These are phyloP conservation scores for Eospalax fontanierii DNA, from an alignment of 2,797 vertebrate species.

Conservation along the genomic window DNA sequence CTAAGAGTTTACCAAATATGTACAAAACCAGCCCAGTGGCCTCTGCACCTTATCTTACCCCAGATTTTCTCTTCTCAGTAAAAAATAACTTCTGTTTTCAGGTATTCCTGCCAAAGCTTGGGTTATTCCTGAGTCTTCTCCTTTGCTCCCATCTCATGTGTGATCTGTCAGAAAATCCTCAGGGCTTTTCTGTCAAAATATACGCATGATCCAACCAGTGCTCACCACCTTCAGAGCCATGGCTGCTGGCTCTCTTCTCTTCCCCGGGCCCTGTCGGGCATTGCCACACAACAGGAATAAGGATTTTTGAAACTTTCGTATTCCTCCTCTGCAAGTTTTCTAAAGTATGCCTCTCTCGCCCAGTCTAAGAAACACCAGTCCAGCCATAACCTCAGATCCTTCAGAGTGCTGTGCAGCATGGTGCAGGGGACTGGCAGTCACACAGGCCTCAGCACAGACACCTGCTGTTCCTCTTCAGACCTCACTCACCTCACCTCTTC, in stretches of 20 bases:
- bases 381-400: background rate
- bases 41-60: background rate
- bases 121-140: background rate
- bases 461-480: background rate
- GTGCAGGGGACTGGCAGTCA: background rate
- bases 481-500: background rate
- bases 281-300: background rate
- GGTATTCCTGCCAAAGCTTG: background rate
- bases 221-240: background rate
- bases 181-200: background rate
- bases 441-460: background rate
- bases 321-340: background rate
- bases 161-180: background rate
- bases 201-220: background rate
- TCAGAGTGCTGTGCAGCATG: background rate
- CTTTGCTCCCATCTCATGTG: background rate
- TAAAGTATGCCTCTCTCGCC: background rate
- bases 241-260: background rate
- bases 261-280: fast-evolving
- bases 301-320: background rate
- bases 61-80: background rate
- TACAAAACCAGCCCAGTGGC: background rate
- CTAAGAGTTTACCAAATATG: background rate
- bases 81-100: slow-evolving; percentile 4
- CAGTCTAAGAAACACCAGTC: background rate